phyloP scores from a whole-genome alignment of 2,797 vertebrate species.

The Acipenser oxyrinchus region DNA sequence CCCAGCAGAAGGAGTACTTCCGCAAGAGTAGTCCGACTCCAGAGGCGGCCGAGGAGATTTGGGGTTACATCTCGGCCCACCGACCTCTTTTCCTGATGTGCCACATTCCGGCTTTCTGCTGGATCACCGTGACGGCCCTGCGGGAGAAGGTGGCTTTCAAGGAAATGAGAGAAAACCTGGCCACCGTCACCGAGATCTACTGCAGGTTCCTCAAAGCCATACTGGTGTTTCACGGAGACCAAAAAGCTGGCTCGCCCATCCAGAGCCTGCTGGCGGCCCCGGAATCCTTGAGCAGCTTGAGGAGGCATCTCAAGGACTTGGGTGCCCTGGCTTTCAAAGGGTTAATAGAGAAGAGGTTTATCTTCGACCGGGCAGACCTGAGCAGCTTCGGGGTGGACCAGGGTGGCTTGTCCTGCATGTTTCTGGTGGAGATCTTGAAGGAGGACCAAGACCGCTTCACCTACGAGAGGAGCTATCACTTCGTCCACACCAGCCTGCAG shows the following conservation, averaged over 20 bases:
- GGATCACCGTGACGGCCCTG: conserved; percentile 37
- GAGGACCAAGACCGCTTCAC: conserved; percentile 34
- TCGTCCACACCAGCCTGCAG: conserved; percentile 42
- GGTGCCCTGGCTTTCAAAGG: conserved; percentile 39
- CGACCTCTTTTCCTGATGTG: conserved; percentile 40
- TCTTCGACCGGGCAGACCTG: conserved; percentile 35
- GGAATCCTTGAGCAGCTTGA: conserved; percentile 23
- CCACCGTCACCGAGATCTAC: conserved; percentile 39
- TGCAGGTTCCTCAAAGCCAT: conserved; percentile 41
- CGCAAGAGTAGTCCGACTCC: conserved; percentile 23
- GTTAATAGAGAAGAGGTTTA: conserved; percentile 34
- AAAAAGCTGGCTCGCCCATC: conserved; percentile 23
- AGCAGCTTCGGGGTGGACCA: conserved; percentile 24
- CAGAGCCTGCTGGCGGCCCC: conserved; percentile 34
- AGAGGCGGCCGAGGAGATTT: conserved; percentile 20
- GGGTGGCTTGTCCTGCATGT: conserved; percentile 24
- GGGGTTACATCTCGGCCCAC: conserved; percentile 30
- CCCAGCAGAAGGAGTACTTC: conserved; percentile 37
- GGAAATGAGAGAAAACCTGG: conserved; percentile 12
- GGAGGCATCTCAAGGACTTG: conserved; percentile 23
- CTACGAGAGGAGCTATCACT: conserved; percentile 34
- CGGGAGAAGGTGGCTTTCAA: conserved; percentile 4
- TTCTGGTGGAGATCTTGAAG: conserved; percentile 36
- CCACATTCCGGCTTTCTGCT: conserved; percentile 42
- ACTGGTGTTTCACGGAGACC: conserved; percentile 33